Percentiles rank a stretch among this genome's conserved stretches.
These are phyloP conservation scores for Lasius platythorax DNA, from an alignment of 2,888 invertebrate species.

Conservation along the genomic window DNA sequence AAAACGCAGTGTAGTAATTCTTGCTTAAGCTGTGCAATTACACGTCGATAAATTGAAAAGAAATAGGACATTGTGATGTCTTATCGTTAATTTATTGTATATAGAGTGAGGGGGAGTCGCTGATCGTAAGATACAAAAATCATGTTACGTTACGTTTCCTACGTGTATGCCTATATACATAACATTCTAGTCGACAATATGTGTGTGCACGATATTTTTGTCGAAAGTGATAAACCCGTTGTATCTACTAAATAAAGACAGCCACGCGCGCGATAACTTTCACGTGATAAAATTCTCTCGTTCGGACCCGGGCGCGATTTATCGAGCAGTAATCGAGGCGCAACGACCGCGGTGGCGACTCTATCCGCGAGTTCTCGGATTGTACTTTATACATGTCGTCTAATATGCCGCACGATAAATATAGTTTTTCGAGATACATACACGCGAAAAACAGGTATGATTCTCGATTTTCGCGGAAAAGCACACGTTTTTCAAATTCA, in stretches of 20 bases:
- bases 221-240: conserved; percentile 61
- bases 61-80: not conserved
- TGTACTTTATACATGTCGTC: conserved; percentile 3
- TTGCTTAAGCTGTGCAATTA: conserved; percentile 1
- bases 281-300: conserved; percentile 66
- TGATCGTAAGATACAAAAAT: conserved; percentile 16
- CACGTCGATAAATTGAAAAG: not conserved
- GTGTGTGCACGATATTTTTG: conserved; percentile 32
- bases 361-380: conserved; percentile 42
- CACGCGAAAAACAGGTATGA: not conserved
- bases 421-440: not conserved
- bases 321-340: conserved; percentile 53
- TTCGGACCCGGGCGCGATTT: conserved; percentile 52
- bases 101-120: not conserved
- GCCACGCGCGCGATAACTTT: conserved; percentile 63
- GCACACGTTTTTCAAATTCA: not conserved
- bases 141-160: not conserved
- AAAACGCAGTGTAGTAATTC: not conserved
- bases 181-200: conserved; percentile 9
- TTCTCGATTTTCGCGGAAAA: not conserved
- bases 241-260: conserved; percentile 57
- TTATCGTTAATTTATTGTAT: conserved; percentile 43
- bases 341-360: conserved; percentile 24
- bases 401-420: not conserved
- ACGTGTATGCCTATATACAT: not conserved